Percentiles rank a stretch among this genome's conserved stretches.
phyloP scores from a whole-genome alignment of 2,113 vertebrate species.

The Erpornis zantholeuca region DNA sequence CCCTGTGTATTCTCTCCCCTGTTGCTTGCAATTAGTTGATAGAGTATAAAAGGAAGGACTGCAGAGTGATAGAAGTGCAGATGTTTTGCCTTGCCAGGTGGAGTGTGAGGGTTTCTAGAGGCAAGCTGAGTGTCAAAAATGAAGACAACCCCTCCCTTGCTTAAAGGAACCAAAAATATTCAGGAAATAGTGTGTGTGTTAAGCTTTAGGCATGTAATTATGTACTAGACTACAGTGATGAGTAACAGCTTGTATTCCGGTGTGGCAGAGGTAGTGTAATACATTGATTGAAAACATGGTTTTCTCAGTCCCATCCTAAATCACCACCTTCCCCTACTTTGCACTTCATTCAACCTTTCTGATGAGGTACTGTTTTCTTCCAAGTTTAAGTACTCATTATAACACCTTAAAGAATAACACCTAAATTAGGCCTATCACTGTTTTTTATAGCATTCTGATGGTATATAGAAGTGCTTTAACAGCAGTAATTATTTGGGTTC shows the following conservation, averaged over 20 bases:
- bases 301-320: neutral
- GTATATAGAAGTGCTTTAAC: neutral
- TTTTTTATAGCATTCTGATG: neutral
- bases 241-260: neutral
- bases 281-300: neutral
- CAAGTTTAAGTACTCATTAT: neutral
- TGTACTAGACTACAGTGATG: neutral
- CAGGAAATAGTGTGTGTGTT: neutral
- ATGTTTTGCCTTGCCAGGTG: neutral
- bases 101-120: neutral
- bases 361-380: neutral
- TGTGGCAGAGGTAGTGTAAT: neutral
- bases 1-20: neutral
- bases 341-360: neutral
- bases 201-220: neutral
- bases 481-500: neutral
- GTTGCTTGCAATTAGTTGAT: constrained; percentile 68
- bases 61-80: constrained; percentile 35
- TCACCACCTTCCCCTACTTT: neutral
- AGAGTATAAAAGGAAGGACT: constrained; percentile 43
- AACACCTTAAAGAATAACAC: neutral
- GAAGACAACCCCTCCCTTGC: neutral
- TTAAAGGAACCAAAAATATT: neutral
- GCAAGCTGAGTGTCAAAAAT: neutral
- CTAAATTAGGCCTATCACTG: neutral